Percentiles rank a stretch among this genome's conserved stretches.
phyloP scores from a whole-genome alignment of 2,113 vertebrate genomes.

The Planiliza haematocheilus region DNA sequence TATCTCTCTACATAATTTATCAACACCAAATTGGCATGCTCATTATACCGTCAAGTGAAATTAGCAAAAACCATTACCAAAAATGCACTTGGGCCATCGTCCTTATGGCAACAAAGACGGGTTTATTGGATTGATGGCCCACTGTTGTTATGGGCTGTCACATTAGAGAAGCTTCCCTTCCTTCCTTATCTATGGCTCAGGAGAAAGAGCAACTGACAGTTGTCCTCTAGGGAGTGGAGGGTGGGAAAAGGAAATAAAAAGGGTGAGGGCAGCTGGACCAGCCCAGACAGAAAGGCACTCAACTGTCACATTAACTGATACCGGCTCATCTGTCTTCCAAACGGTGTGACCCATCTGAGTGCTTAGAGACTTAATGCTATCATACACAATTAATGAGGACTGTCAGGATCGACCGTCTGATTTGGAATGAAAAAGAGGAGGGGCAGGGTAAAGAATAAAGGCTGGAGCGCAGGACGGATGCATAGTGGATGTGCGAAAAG shows the following conservation, averaged over 20 bases:
- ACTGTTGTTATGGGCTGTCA: slow-evolving; percentile 61
- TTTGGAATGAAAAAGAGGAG: slow-evolving; percentile 21
- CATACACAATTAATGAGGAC: slow-evolving; percentile 68
- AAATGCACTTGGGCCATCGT: slow-evolving; percentile 47
- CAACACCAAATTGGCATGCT: slow-evolving; percentile 22
- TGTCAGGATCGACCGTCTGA: slow-evolving; percentile 45
- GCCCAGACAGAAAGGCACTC: slow-evolving; percentile 39
- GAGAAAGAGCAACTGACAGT: slow-evolving; percentile 70
- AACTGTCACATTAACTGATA: slow-evolving; percentile 68
- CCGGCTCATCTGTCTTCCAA: slow-evolving; percentile 50
- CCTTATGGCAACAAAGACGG: slow-evolving; percentile 45
- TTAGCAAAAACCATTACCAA: slow-evolving; percentile 29
- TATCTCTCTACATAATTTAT: slow-evolving; percentile 28
- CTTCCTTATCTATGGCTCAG: slow-evolving; percentile 66
- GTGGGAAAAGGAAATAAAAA: slow-evolving; percentile 34
- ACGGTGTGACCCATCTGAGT: slow-evolving; percentile 42
- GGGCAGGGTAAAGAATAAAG: not conserved
- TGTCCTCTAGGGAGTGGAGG: slow-evolving; percentile 51
- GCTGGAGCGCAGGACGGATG: not conserved
- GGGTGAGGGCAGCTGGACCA: slow-evolving; percentile 58
- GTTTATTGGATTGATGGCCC: slow-evolving; percentile 54
- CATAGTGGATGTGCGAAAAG: slow-evolving; percentile 2
- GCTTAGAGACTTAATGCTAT: slow-evolving; percentile 55
- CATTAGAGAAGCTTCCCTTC: slow-evolving; percentile 58
- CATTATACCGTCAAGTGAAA: slow-evolving; percentile 32